A percentile compares a stretch with the other conserved stretches of the same genome.
These are phyloP conservation scores for Centropus unirufus DNA, from an alignment of 2,113 vertebrate species.

Conservation along the genomic window DNA sequence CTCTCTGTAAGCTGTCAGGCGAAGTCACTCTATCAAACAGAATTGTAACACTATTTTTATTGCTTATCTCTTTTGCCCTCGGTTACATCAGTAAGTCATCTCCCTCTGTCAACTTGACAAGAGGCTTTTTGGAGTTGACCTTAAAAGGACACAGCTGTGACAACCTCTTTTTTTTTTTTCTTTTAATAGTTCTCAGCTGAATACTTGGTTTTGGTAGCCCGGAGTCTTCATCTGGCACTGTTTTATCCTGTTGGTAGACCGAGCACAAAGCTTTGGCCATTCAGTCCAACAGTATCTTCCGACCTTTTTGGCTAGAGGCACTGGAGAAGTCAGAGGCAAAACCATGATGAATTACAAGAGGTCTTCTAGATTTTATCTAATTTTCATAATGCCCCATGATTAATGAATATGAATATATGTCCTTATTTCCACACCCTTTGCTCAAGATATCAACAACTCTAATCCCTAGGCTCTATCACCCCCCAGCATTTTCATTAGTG, in stretches of 20 bases:
- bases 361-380: slow-evolving; percentile 10
- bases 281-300: not conserved
- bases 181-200: slow-evolving; percentile 31
- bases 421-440: slow-evolving; percentile 18
- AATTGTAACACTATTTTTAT: slow-evolving; percentile 56
- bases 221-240: not conserved
- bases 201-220: not conserved
- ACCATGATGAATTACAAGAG: not conserved
- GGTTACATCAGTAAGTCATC: slow-evolving; percentile 61
- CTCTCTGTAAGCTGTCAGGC: slow-evolving; percentile 1
- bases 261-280: not conserved
- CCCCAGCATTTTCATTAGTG: not conserved
- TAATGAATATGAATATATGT: not conserved
- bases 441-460: not conserved
- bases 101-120: slow-evolving; percentile 21
- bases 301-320: not conserved
- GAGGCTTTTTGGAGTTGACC: slow-evolving; percentile 46
- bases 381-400: slow-evolving; percentile 34
- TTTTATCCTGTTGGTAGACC: not conserved
- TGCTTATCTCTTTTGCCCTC: slow-evolving; percentile 55
- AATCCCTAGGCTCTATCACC: not conserved
- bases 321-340: not conserved
- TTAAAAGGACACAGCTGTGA: slow-evolving; percentile 61
- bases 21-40: slow-evolving; percentile 47
- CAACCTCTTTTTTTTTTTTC: not conserved